Conservation (phyloP, 2,888 invertebrate species). For the Uropetala carovei region DNA sequence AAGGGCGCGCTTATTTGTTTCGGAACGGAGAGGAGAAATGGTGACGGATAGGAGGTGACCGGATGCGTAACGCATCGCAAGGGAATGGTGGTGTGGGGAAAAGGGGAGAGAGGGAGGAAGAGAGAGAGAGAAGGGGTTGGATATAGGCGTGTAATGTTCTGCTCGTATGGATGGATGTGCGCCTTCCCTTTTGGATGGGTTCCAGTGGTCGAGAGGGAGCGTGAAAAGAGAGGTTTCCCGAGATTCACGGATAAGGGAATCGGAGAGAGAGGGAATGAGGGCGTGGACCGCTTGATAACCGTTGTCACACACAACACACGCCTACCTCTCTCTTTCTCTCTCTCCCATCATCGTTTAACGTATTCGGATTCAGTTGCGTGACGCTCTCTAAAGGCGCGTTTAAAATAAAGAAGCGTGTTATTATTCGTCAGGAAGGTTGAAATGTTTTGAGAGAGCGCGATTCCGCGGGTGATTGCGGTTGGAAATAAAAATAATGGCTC, state of each 20-base stretch:
- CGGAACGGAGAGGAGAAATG: not conserved
- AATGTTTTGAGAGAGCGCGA: conserved; percentile 3
- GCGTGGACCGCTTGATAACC: conserved; percentile 17
- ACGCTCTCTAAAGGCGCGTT: conserved; percentile 28
- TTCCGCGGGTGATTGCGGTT: not conserved
- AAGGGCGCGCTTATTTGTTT: not conserved
- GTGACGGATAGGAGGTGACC: not conserved
- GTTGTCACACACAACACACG: conserved; percentile 32
- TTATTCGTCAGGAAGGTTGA: conserved; percentile 25
- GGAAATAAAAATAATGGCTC: not conserved
- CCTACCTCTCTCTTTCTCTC: conserved; percentile 13
- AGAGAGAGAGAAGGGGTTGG: not conserved
- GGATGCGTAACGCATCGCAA: not conserved
- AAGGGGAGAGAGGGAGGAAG: no score
- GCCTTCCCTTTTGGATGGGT: conserved; percentile 23
- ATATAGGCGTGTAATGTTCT: conserved; percentile 14
- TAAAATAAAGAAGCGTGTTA: conserved; percentile 25
- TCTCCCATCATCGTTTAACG: conserved; percentile 16
- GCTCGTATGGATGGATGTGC: conserved; percentile 11
- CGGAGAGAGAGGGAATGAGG: not conserved
- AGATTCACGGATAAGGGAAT: conserved; percentile 29
- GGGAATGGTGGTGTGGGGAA: not conserved
- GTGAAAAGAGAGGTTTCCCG: conserved; percentile 19
- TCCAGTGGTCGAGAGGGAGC: conserved; percentile 27
- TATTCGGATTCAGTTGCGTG: conserved; percentile 1